Percentiles rank a stretch among this genome's conserved stretches.
Conservation (phyloP, 2,797 vertebrate genomes). For the Rhinella marina region DNA sequence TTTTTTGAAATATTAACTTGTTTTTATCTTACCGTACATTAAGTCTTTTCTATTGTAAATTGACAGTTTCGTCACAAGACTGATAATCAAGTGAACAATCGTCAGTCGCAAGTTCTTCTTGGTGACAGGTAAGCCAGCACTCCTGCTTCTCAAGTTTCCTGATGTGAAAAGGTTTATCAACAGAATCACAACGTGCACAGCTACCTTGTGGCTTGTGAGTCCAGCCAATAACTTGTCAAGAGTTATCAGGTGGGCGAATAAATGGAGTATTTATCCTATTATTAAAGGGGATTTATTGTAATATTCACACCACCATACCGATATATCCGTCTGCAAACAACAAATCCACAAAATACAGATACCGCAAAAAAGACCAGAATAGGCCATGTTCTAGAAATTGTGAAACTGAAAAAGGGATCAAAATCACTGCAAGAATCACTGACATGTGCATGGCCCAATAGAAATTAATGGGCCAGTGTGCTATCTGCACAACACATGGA, state of each 20-base stretch:
- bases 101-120: constrained; percentile 80
- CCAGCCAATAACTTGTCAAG: background rate
- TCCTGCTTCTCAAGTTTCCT: background rate
- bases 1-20: background rate
- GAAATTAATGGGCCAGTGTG: too few relatives aligned
- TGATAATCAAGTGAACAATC: constrained; percentile 82
- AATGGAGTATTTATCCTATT: background rate
- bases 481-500: too few relatives aligned
- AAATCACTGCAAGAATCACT: too few relatives aligned
- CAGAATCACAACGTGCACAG: background rate
- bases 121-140: constrained; percentile 75
- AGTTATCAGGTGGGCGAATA: background rate
- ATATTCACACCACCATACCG: background rate
- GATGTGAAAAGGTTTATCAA: background rate
- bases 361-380: too few relatives aligned
- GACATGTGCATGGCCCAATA: too few relatives aligned
- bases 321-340: too few relatives aligned
- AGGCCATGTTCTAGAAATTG: too few relatives aligned
- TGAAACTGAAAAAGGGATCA: too few relatives aligned
- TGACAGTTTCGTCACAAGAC: constrained; percentile 80
- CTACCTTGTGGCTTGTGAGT: background rate
- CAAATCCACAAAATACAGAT: too few relatives aligned
- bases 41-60: background rate
- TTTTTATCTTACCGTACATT: background rate
- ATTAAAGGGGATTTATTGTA: background rate